phyloP scores from a whole-genome alignment of 2,113 vertebrate species.

The Tachycineta bicolor region DNA sequence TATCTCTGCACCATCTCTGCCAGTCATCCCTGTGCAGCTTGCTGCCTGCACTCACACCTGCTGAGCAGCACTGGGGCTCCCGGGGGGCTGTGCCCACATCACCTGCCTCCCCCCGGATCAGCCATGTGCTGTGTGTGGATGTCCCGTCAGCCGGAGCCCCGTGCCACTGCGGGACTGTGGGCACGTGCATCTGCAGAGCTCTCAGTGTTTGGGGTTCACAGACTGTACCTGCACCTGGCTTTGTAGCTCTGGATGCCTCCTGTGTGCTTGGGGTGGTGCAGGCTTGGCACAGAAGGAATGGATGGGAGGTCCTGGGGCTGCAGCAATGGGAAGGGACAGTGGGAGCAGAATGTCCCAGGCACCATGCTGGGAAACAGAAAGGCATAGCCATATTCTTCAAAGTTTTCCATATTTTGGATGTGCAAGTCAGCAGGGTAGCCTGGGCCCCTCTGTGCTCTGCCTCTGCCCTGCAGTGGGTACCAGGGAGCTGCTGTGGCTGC shows the following conservation, averaged over 20 bases:
- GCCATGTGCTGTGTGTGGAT: background rate
- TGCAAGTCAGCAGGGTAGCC: rapidly evolving
- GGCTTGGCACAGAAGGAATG: background rate
- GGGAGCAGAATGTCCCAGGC: background rate
- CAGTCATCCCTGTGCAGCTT: background rate
- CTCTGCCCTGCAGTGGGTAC: background rate
- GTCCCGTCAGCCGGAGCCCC: background rate
- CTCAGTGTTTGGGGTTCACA: background rate
- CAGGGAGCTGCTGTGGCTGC: background rate
- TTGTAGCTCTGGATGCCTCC: background rate
- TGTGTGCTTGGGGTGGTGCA: background rate
- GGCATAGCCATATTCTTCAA: background rate
- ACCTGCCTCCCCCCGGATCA: rapidly evolving
- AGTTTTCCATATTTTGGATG: background rate
- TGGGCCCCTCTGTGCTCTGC: background rate
- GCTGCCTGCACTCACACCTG: background rate
- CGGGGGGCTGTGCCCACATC: background rate
- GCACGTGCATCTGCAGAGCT: background rate
- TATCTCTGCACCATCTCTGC: background rate
- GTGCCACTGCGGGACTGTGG: background rate
- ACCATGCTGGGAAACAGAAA: background rate
- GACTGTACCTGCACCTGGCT: background rate
- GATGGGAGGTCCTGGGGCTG: background rate
- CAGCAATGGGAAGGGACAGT: background rate
- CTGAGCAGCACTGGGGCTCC: background rate